These are phyloP conservation scores for Rynchops niger DNA, from an alignment of 2,113 vertebrate genomes.

Conservation along the genomic window DNA sequence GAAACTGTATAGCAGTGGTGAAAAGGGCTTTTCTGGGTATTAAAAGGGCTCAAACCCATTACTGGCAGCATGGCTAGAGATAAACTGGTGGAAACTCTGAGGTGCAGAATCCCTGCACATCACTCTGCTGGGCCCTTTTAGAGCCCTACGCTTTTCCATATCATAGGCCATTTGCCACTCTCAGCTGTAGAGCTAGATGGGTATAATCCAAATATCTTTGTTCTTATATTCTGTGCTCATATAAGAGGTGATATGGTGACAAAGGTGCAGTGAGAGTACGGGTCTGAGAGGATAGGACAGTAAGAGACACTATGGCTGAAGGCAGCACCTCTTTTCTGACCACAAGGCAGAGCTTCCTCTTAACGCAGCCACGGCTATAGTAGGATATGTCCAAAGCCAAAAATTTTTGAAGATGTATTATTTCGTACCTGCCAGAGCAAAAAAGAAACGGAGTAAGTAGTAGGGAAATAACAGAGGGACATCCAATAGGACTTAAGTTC, in stretches of 20 bases:
- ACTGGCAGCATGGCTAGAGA: not conserved
- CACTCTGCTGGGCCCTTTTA: not conserved
- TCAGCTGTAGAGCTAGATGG: not conserved
- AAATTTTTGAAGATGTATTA: not conserved
- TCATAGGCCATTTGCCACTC: not conserved
- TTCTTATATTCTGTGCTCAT: not conserved
- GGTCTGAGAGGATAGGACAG: not conserved
- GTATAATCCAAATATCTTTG: not conserved
- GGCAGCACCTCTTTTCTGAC: not conserved
- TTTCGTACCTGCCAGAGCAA: not conserved
- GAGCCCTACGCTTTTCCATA: not conserved
- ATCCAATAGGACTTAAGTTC: not conserved
- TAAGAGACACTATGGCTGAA: not conserved
- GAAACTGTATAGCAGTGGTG: not conserved
- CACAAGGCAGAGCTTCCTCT: not conserved
- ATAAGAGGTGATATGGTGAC: not conserved
- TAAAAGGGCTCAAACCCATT: not conserved
- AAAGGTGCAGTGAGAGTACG: not conserved
- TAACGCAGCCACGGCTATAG: not conserved
- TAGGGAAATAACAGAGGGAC: not conserved
- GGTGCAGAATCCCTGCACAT: not conserved
- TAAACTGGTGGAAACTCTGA: not conserved
- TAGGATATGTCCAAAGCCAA: not conserved
- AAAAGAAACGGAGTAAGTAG: not conserved
- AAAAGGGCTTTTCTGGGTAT: not conserved